phyloP scores from a whole-genome alignment of 2,113 vertebrate genomes.

The Potamarius usumacintae region DNA sequence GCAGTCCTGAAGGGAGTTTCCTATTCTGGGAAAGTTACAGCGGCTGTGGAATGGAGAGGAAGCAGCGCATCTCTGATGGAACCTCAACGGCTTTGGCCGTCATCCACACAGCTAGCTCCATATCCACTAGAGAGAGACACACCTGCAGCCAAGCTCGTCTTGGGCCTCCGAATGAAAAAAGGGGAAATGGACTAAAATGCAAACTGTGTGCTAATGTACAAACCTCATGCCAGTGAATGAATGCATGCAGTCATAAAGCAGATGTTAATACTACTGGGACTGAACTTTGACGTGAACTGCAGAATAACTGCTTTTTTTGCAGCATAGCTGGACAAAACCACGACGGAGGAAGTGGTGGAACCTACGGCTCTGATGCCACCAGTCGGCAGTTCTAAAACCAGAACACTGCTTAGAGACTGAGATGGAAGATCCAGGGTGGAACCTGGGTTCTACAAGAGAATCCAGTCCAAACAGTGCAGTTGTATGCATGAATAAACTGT shows the following conservation, averaged over 20 bases:
- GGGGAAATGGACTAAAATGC: slow-evolving; percentile 45
- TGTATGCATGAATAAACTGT: not conserved
- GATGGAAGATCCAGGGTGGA: slow-evolving; percentile 9
- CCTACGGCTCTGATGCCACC: slow-evolving; percentile 30
- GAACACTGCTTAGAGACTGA: slow-evolving; percentile 32
- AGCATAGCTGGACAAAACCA: slow-evolving; percentile 23
- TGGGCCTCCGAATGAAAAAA: slow-evolving; percentile 47
- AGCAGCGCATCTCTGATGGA: slow-evolving; percentile 46
- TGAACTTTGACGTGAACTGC: slow-evolving; percentile 23
- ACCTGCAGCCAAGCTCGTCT: slow-evolving; percentile 63
- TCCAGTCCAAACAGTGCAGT: not conserved
- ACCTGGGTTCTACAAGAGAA: slow-evolving; percentile 29
- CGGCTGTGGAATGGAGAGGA: slow-evolving; percentile 49
- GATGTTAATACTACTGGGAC: slow-evolving; percentile 62
- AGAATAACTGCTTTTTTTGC: not conserved
- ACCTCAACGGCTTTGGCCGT: slow-evolving; percentile 33
- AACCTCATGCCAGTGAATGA: slow-evolving; percentile 62
- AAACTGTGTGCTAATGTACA: slow-evolving; percentile 50
- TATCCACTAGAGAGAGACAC: slow-evolving; percentile 47
- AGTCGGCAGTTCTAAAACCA: slow-evolving; percentile 26
- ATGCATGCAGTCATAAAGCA: slow-evolving; percentile 63
- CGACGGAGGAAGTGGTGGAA: slow-evolving; percentile 17
- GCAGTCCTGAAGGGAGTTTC: slow-evolving; percentile 45
- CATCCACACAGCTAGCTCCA: slow-evolving; percentile 36
- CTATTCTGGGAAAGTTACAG: slow-evolving; percentile 57